A percentile compares a stretch with the other conserved stretches of the same genome.
phyloP scores from a whole-genome alignment of 2,888 invertebrate genomes.

The Xestia ashworthii region DNA sequence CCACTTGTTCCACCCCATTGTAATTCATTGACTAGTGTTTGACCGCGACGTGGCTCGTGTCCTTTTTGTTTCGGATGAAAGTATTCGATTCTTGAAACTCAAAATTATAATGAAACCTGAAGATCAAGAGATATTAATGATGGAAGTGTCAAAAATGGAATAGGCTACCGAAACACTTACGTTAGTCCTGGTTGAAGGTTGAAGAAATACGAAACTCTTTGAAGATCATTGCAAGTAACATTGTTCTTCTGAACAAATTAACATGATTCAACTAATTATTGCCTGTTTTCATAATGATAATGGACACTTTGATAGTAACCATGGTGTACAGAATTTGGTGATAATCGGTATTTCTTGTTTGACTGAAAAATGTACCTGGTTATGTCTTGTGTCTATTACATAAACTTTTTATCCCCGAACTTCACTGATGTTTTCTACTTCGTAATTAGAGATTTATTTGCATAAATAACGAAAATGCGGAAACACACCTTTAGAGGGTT shows the following conservation, averaged over 20 bases:
- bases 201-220: background rate
- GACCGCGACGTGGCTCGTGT: background rate
- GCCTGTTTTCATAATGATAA: background rate
- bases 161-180: background rate
- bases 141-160: background rate
- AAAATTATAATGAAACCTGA: background rate
- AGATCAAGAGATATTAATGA: background rate
- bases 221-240: background rate
- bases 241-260: background rate
- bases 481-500: no score
- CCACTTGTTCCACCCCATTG: slow-evolving; percentile 46
- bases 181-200: background rate
- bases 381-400: background rate
- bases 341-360: background rate
- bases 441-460: no score
- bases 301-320: background rate
- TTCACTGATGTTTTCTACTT: no score
- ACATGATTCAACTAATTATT: background rate
- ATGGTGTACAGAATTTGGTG: background rate
- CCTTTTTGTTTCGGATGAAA: background rate
- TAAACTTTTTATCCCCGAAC: background rate
- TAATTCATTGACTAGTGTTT: background rate
- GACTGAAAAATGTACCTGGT: background rate
- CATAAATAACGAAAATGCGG: no score
- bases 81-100: no score